A percentile compares a stretch with the other conserved stretches of the same genome.
Conservation (phyloP, 2,797 vertebrate genomes). For the Muscicapa striata region DNA sequence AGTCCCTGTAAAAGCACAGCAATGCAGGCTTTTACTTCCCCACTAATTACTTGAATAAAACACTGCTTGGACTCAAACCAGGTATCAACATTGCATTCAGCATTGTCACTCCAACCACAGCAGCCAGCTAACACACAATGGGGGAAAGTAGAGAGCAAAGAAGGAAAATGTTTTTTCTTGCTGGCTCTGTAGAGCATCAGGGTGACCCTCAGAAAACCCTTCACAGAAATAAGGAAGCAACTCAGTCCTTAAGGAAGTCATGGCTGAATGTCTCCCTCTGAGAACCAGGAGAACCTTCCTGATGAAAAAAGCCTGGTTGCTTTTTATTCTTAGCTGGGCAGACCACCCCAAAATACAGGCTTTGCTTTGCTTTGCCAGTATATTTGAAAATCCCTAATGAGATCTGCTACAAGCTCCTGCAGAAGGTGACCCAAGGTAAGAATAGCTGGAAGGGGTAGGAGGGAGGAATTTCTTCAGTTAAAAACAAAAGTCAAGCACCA, state of each 20-base stretch:
- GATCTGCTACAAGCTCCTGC: not conserved
- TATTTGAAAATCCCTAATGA: not conserved
- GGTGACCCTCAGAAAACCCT: not conserved
- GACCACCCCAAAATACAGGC: not conserved
- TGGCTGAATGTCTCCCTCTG: not conserved
- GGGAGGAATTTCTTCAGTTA: not conserved
- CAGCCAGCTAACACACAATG: not conserved
- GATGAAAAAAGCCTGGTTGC: not conserved
- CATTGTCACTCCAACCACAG: not conserved
- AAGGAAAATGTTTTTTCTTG: not conserved
- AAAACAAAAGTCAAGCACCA: not conserved
- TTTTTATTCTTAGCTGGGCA: not conserved
- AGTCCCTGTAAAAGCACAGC: slow-evolving; percentile 5
- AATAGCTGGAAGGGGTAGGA: not conserved
- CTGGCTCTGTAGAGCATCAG: not conserved
- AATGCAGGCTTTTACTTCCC: not conserved
- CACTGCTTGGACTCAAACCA: slow-evolving; percentile 46
- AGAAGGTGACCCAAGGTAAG: not conserved
- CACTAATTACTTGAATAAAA: slow-evolving; percentile 56
- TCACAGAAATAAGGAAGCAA: not conserved
- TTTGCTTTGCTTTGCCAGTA: not conserved
- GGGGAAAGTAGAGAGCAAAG: not conserved
- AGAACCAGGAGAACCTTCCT: not conserved
- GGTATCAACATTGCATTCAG: slow-evolving; percentile 24
- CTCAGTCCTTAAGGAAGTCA: not conserved